Conservation (phyloP, 2,797 vertebrate species). For the Argyrosomus regius region DNA sequence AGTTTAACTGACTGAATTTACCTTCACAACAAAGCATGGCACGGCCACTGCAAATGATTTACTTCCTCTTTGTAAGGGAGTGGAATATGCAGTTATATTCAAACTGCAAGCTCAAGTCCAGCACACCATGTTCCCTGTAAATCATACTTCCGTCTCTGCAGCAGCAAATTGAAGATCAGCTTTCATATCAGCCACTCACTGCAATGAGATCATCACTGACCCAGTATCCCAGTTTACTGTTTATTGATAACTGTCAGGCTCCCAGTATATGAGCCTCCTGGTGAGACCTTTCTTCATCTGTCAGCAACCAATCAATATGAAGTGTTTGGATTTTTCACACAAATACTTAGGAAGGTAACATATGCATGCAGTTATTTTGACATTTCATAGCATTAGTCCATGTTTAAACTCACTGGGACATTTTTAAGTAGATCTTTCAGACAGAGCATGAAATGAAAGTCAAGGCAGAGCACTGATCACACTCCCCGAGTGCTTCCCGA, state of each 20-base stretch:
- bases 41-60: neutral
- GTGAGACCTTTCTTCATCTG: constrained; percentile 42
- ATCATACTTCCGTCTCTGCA: constrained; percentile 28
- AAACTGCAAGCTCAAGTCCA: constrained; percentile 16
- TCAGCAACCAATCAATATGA: constrained; percentile 43
- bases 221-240: constrained; percentile 36
- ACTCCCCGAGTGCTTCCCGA: neutral
- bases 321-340: constrained; percentile 16
- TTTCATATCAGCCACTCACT: constrained; percentile 63
- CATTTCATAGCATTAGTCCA: neutral
- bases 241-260: constrained; percentile 14
- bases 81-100: neutral
- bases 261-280: constrained; percentile 38
- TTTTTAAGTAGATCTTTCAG: neutral
- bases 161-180: constrained; percentile 61
- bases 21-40: neutral
- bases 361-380: neutral
- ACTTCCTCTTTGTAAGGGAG: neutral
- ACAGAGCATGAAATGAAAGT: neutral
- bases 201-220: constrained; percentile 60
- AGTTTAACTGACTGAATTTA: neutral
- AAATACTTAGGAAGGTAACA: neutral
- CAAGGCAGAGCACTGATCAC: neutral
- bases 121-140: constrained; percentile 33
- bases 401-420: neutral